Base-by-base conservation (phyloP, 2,888 invertebrate species). In the Ethmia dodecea region DNA sequence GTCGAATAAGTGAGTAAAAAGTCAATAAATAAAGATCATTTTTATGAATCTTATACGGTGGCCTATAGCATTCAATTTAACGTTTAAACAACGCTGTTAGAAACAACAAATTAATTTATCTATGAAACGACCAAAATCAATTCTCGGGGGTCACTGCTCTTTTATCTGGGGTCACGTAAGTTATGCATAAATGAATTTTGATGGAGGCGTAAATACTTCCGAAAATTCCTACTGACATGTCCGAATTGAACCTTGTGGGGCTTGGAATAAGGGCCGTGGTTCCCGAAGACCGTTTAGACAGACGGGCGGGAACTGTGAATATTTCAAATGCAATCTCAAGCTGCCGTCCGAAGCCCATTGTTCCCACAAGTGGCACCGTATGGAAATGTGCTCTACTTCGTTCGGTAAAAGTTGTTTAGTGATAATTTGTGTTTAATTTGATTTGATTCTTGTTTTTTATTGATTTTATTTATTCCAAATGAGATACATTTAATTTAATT, bases 251-350 rank as follows among this genome's bases (percentile, higher is more conserved):
- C 11, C 26, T 31, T 31, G 6, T 24, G 12, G 6, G 5, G 31
- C 10, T 10, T 3, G 0, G 0, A 10, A 18, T 60, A 68, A 47
- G 45, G 48, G 33, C 43, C 31, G 45, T 43, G 50, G n/a, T 57
- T 64, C 32, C 14, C 5, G 10, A 11, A 13, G 15, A 13, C 24
- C 47, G 46, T 53, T 33, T 62, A 77, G 76, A 79, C 75, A 71
- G 70, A 60, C 75, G 70, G 72, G 74, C 70, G 79, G 74, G 73
- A 68, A 68, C 68, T 70, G 75, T 84, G 81, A 79, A 83, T 84
- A 84, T 83, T 84, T 83, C 71, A 83, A 76, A 80, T 60, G 72
- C 78, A 83, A 84, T 83, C 79, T 78, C 65, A 56, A 65, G 61
- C 71, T 77, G 78, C 52, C 69, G 70, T 74, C 72, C 74, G 70